A percentile compares a stretch with the other conserved stretches of the same genome.
These are phyloP conservation scores for Drosophila chauvacae DNA, from an alignment of 1,140 invertebrate species.

Conservation along the genomic window DNA sequence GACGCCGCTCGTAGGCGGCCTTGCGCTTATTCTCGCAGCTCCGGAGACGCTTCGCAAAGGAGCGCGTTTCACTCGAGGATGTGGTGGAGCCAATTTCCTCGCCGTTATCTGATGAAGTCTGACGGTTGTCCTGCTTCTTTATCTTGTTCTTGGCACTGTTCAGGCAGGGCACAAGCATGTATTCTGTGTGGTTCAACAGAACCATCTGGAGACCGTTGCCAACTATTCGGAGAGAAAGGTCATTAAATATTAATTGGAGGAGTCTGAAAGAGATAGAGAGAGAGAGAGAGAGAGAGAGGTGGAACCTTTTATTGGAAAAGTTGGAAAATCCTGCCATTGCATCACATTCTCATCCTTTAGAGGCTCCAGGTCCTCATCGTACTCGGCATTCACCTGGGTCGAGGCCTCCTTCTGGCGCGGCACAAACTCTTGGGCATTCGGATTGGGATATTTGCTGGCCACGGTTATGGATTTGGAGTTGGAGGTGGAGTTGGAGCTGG, in stretches of 20 bases:
- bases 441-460: neutral
- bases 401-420: neutral
- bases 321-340: slow-evolving; percentile 59
- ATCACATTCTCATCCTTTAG: slow-evolving; percentile 8
- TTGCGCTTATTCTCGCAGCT: neutral
- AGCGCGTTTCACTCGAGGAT: neutral
- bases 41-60: neutral
- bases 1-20: slow-evolving; percentile 26
- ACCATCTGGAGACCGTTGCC: slow-evolving; percentile 9
- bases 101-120: neutral
- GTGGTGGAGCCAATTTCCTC: neutral
- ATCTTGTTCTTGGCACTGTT: neutral
- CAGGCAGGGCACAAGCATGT: neutral
- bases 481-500: fast-evolving
- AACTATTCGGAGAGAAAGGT: neutral
- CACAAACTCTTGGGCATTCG: neutral
- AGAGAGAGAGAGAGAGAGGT: neutral
- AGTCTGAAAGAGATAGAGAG: neutral
- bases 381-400: neutral
- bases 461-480: fast-evolving
- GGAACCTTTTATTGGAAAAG: neutral
- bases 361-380: neutral
- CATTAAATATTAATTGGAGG: neutral
- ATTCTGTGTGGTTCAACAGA: slow-evolving; percentile 5
- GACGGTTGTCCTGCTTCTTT: neutral